These are phyloP conservation scores for Lasioglossum leucozonium DNA, from an alignment of 2,888 invertebrate species.

Conservation along the genomic window DNA sequence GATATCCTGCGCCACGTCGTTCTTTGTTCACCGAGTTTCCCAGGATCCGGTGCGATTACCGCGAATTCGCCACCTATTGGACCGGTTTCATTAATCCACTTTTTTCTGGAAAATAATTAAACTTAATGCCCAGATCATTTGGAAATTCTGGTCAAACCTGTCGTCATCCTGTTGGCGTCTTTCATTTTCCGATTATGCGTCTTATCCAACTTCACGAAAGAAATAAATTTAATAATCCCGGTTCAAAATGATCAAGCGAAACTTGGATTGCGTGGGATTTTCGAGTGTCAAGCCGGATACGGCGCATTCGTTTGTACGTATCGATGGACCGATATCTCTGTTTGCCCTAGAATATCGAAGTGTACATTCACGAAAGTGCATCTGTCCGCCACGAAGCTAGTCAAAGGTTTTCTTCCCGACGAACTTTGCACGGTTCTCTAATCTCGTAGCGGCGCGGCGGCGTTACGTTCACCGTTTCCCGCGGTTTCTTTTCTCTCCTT, in stretches of 20 bases:
- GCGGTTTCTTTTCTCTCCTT: slow-evolving; percentile 12
- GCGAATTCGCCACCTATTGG: not conserved
- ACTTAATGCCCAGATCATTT: not conserved
- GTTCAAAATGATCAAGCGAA: not conserved
- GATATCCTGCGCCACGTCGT: not conserved
- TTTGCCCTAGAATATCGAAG: not conserved
- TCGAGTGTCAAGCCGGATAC: not conserved
- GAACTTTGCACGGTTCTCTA: slow-evolving; percentile 39
- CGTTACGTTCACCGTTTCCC: slow-evolving; percentile 27
- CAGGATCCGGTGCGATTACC: slow-evolving; percentile 1
- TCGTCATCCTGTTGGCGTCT: not conserved
- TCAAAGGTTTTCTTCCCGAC: not conserved
- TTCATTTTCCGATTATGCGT: not conserved
- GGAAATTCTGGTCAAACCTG: not conserved
- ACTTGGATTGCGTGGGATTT: not conserved
- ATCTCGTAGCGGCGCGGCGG: slow-evolving; percentile 39
- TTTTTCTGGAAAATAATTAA: not conserved
- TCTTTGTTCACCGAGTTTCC: slow-evolving; percentile 18
- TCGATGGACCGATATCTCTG: not conserved
- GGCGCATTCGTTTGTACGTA: not conserved
- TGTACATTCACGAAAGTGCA: not conserved
- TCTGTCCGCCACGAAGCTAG: not conserved
- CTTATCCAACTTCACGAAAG: too few species aligned
- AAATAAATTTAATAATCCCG: too few species aligned
- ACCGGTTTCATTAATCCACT: not conserved